A percentile compares a stretch with the other conserved stretches of the same genome.
phyloP scores from a whole-genome alignment of 1,140 invertebrate species.

The Papilio xuthus region DNA sequence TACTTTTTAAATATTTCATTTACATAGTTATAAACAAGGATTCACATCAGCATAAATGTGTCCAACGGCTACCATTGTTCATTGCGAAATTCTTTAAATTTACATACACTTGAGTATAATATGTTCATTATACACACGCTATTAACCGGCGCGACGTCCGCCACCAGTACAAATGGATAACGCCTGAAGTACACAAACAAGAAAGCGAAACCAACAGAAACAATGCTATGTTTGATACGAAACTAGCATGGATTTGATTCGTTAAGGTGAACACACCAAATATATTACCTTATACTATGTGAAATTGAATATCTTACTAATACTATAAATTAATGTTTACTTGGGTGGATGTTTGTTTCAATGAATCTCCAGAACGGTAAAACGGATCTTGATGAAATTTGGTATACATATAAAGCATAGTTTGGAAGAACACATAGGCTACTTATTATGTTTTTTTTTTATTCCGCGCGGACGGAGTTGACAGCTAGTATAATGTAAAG shows the following conservation, averaged over 20 bases:
- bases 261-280: background rate
- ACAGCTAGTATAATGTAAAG: background rate
- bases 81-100: conserved; percentile 34
- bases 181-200: background rate
- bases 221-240: background rate
- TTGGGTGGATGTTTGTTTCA: no score
- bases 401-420: no score
- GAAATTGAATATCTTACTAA: background rate
- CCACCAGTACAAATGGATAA: conserved; percentile 23
- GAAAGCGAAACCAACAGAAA: background rate
- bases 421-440: no score
- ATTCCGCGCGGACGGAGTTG: no score
- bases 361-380: no score
- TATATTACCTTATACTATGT: background rate
- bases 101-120: conserved; percentile 9
- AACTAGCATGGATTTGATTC: background rate
- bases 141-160: conserved; percentile 23
- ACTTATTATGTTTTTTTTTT: no score
- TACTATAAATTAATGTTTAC: no score
- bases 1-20: no score
- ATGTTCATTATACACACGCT: conserved; percentile 32
- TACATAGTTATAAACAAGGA: background rate
- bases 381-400: no score
- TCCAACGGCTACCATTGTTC: conserved; percentile 22
- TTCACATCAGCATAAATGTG: background rate